Percentiles rank a stretch among this genome's conserved stretches.
These are phyloP conservation scores for Sebastes iracundus DNA, from an alignment of 2,797 vertebrate genomes.

Conservation along the genomic window DNA sequence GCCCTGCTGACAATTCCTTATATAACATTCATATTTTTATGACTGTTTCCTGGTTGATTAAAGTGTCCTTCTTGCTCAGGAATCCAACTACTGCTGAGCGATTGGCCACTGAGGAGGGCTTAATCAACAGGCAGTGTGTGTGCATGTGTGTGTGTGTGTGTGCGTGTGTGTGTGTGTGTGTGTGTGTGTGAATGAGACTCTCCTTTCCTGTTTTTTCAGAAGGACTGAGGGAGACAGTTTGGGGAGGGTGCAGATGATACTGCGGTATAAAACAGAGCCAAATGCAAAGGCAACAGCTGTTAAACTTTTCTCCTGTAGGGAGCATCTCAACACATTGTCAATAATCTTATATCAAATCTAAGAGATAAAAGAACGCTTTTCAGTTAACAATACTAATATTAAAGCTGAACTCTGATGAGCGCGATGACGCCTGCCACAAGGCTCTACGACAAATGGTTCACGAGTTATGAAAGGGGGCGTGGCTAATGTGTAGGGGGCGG, in stretches of 20 bases:
- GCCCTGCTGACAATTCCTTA: slow-evolving; percentile 35
- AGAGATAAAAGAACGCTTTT: not conserved
- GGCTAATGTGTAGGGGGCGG: too few relatives aligned
- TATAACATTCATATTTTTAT: slow-evolving; percentile 55
- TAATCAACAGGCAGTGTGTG: slow-evolving; percentile 38
- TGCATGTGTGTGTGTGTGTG: slow-evolving; percentile 2
- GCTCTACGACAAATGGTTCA: too few relatives aligned
- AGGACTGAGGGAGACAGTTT: slow-evolving; percentile 6
- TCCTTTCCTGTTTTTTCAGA: not conserved
- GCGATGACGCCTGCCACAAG: too few relatives aligned
- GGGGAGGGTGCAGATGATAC: slow-evolving; percentile 39
- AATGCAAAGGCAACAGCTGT: slow-evolving; percentile 9
- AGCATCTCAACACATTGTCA: not conserved
- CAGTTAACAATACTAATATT: not conserved
- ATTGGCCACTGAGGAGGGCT: slow-evolving; percentile 47
- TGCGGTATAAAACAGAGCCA: slow-evolving; percentile 38
- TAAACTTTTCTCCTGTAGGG: not conserved
- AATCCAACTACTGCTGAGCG: slow-evolving; percentile 47
- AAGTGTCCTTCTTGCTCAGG: slow-evolving; percentile 42
- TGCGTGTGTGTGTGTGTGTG: not conserved
- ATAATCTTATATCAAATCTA: not conserved
- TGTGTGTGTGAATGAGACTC: slow-evolving; percentile 9
- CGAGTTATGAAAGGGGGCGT: too few relatives aligned
- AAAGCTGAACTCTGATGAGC: too few relatives aligned
- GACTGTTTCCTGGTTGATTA: slow-evolving; percentile 55